Base-by-base conservation (phyloP, 2,888 invertebrate species). In the Micoletzkya japonica region DNA sequence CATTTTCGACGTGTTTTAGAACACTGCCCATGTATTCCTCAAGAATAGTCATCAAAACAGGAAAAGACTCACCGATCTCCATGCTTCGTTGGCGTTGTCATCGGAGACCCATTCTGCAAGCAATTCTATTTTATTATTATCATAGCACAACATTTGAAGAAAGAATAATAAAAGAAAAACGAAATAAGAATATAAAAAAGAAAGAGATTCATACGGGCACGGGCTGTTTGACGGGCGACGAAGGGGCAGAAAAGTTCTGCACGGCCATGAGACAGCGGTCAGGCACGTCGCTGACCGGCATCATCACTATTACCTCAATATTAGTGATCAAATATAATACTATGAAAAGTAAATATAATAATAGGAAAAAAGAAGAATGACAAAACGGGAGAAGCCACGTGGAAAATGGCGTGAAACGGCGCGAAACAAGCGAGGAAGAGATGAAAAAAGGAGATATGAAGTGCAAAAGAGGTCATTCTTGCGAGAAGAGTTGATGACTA, bases 61-160 rank as follows among this genome's bases (percentile, higher is more conserved):
- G 26, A 10, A 58, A 36, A 34, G 10, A 60, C 64, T 66, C 36
- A 78, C 49, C 79, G 76, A 66, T 80, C 79, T 1, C 77, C 75
- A 26, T 75, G 73, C 70, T 86, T 85, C 6, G 84, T 84, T 14
- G 85, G 85, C 6, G 85, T 83, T 3, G 79, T 78, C 59, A 88
- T 84, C 2, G 88, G 86, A n/a, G 85, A 85, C 14, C 87, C 82
- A n/a, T 87, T 77, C 32, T 88, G 86, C n/a, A 72, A 59, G 28
- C 4, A 28, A 49, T 6, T n/a, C 44, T 17, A 54, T 54, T 66
- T 36, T 36, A 17, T 24, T 24, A 7, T 54, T 10, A 7, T 20
- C 54, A 54, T 10, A 14, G 30, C 14, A 26, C 30, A 59, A 32
- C 7, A 34, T 14, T 17, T 30, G 24, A 56, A 44, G 49, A 58